Conservation (phyloP, 2,797 vertebrate species). For the Eulemur coronatus region DNA sequence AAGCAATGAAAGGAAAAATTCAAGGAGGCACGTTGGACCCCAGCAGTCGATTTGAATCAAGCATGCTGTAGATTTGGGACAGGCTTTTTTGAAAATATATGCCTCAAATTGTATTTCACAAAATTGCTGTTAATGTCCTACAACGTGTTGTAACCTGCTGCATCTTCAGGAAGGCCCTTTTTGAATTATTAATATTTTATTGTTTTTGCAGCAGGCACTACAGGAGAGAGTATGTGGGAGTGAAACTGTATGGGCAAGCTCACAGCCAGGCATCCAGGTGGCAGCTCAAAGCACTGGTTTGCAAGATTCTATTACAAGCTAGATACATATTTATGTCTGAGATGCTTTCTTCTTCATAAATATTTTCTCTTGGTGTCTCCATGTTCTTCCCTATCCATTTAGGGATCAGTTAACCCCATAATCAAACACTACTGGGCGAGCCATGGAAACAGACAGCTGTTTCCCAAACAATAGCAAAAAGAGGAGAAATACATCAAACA, state of each 20-base stretch:
- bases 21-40: background rate
- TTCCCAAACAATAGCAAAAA: constrained; percentile 69
- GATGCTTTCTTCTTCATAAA: background rate
- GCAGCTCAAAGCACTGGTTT: background rate
- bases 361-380: constrained; percentile 59
- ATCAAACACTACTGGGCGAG: constrained; percentile 59
- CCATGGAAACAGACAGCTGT: constrained; percentile 63
- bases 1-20: constrained; percentile 24
- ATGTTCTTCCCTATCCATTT: constrained; percentile 55
- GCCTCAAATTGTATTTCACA: constrained; percentile 42
- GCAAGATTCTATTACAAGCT: background rate
- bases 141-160: constrained; percentile 50
- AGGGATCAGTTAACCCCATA: constrained; percentile 70
- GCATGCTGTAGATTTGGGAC: constrained; percentile 6
- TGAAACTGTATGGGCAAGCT: background rate
- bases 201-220: background rate
- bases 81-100: constrained; percentile 11
- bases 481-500: constrained; percentile 61
- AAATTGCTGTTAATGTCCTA: background rate
- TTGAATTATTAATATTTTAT: constrained; percentile 50
- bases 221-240: background rate
- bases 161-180: constrained; percentile 55
- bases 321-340: background rate
- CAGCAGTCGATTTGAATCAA: background rate
- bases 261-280: background rate